Evolutionary conservation across 2,797 vertebrate species (phyloP).

Genomic region (Chiroxiphia lanceolata): DNA sequence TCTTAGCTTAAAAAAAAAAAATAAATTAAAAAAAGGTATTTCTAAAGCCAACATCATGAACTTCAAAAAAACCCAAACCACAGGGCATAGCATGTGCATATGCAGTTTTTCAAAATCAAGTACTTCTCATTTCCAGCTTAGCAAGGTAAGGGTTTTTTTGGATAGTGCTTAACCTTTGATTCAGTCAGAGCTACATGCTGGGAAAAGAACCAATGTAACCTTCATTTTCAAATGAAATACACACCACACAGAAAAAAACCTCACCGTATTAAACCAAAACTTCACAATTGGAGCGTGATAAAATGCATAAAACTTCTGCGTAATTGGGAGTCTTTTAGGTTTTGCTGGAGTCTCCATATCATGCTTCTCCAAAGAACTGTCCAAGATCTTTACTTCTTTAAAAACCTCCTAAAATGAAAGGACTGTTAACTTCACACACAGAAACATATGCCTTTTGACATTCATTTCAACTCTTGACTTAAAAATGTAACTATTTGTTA

Average conservation of each 20-base stretch:
- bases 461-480: not conserved
- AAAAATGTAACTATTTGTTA: not conserved
- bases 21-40: not conserved
- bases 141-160: not conserved
- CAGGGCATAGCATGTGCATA: not conserved
- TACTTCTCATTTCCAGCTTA: not conserved
- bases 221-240: not conserved
- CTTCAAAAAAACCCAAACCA: not conserved
- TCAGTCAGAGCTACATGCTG: not conserved
- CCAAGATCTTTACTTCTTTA: slow-evolving; percentile 87
- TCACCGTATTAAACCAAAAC: slow-evolving; percentile 98
- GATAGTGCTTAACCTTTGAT: not conserved
- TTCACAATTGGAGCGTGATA: slow-evolving; percentile 98
- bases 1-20: not conserved
- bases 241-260: slow-evolving; percentile 48
- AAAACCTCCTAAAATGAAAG: slow-evolving; percentile 88
- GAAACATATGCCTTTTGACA: not conserved
- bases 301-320: slow-evolving; percentile 95
- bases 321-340: slow-evolving; percentile 90
- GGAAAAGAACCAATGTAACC: not conserved
- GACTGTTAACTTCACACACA: not conserved
- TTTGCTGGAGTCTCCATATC: slow-evolving; percentile 89
- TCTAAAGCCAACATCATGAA: not conserved
- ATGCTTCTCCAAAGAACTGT: slow-evolving; percentile 82
- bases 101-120: not conserved